Percentiles rank a stretch among this genome's conserved stretches.
Evolutionary conservation across 1,140 invertebrate species (phyloP).

Genomic region (Anoplophora glabripennis): DNA sequence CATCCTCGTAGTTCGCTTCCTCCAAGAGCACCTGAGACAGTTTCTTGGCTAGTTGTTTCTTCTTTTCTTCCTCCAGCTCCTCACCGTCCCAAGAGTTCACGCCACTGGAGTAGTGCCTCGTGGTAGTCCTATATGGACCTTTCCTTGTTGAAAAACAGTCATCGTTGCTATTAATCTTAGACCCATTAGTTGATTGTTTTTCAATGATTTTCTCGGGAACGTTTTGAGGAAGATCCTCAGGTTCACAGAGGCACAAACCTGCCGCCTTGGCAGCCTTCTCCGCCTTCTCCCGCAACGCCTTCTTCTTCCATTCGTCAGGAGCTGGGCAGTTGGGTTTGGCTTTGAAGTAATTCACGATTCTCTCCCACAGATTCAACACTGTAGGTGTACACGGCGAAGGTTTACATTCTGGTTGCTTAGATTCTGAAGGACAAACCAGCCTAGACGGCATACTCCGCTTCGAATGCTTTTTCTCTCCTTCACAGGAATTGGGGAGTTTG

Average conservation of each 20-base stretch:
- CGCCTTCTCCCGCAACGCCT: constrained; percentile 27
- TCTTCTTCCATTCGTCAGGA: constrained; percentile 38
- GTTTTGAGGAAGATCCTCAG: constrained; percentile 19
- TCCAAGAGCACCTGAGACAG: not conserved
- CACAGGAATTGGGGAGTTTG: too few species aligned
- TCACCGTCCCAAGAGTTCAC: constrained; percentile 11
- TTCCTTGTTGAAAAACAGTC: too few species aligned
- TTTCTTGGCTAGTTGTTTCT: constrained; percentile 3
- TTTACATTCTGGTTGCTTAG: too few species aligned
- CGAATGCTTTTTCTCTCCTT: too few species aligned
- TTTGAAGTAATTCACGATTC: constrained; percentile 38
- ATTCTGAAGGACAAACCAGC: too few species aligned
- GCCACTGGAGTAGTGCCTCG: constrained; percentile 7
- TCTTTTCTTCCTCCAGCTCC: constrained; percentile 24
- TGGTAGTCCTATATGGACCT: not conserved
- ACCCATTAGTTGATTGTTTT: not conserved
- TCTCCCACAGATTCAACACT: constrained; percentile 18
- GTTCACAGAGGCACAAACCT: constrained; percentile 34
- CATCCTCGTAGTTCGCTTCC: not conserved
- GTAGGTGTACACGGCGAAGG: too few species aligned
- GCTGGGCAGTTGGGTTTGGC: constrained; percentile 38
- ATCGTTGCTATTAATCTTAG: not conserved
- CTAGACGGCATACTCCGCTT: too few species aligned
- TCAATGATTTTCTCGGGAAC: constrained; percentile 10
- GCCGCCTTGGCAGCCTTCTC: constrained; percentile 35